Percentiles rank a stretch among this genome's conserved stretches.
phyloP scores from a whole-genome alignment of 2,888 invertebrate species.

The Nebria brevicollis region DNA sequence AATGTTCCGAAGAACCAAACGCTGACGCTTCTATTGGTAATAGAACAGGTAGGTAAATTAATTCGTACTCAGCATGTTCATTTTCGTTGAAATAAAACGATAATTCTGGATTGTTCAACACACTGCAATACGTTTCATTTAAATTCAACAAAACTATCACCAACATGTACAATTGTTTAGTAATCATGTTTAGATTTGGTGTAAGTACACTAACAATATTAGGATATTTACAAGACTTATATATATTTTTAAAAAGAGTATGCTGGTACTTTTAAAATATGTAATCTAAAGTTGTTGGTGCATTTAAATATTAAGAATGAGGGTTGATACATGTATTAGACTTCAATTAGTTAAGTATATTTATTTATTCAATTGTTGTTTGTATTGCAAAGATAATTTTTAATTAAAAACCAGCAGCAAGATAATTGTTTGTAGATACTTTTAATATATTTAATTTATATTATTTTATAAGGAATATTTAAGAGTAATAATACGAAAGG shows the following conservation, averaged over 20 bases:
- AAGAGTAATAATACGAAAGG: no score
- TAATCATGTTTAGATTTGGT: not conserved
- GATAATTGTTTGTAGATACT: not conserved
- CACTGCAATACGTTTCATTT: not conserved
- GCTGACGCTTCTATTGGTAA: constrained; percentile 60
- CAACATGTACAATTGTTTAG: not conserved
- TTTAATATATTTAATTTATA: not conserved
- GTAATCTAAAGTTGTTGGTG: not conserved
- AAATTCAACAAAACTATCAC: not conserved
- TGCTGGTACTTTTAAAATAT: not conserved
- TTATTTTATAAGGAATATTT: no score
- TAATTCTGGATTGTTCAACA: constrained; percentile 7
- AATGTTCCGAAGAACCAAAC: constrained; percentile 56
- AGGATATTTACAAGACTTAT: not conserved
- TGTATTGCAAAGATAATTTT: not conserved
- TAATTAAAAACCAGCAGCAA: not conserved
- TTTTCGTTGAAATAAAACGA: constrained; percentile 11
- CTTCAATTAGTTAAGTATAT: not conserved
- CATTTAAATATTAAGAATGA: not conserved
- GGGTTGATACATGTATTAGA: not conserved
- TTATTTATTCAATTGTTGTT: not conserved
- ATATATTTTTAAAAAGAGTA: not conserved
- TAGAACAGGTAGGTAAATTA: constrained; percentile 70
- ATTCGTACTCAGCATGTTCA: constrained; percentile 65
- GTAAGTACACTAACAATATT: not conserved